Conservation (phyloP, 2,797 vertebrate species). For the Tangara arthus region DNA sequence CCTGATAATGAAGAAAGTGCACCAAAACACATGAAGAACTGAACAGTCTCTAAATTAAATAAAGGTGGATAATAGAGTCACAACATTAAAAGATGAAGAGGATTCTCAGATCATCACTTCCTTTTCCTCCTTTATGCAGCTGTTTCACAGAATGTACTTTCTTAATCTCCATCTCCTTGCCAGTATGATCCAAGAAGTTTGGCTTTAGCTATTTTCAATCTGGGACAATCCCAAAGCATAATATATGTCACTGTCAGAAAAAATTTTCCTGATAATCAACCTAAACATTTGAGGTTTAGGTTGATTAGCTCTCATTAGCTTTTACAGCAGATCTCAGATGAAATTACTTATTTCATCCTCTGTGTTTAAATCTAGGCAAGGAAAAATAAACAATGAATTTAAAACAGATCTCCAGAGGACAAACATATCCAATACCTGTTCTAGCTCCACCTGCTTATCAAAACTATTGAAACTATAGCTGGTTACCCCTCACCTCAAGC, state of each 20-base stretch:
- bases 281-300: not conserved
- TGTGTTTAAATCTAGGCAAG: not conserved
- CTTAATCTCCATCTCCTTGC: not conserved
- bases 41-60: not conserved
- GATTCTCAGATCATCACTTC: not conserved
- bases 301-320: not conserved
- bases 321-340: not conserved
- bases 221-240: not conserved
- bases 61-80: not conserved
- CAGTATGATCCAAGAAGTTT: not conserved
- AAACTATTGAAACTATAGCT: not conserved
- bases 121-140: not conserved
- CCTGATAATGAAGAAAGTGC: not conserved
- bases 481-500: not conserved
- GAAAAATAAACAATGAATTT: not conserved
- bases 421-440: not conserved
- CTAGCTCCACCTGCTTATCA: not conserved
- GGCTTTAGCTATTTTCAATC: not conserved
- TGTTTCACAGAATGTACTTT: not conserved
- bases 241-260: not conserved
- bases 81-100: not conserved
- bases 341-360: not conserved
- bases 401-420: not conserved
- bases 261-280: not conserved
- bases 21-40: not conserved